These are phyloP conservation scores for Artemia franciscana DNA, from an alignment of 1,140 invertebrate species.

Conservation along the genomic window DNA sequence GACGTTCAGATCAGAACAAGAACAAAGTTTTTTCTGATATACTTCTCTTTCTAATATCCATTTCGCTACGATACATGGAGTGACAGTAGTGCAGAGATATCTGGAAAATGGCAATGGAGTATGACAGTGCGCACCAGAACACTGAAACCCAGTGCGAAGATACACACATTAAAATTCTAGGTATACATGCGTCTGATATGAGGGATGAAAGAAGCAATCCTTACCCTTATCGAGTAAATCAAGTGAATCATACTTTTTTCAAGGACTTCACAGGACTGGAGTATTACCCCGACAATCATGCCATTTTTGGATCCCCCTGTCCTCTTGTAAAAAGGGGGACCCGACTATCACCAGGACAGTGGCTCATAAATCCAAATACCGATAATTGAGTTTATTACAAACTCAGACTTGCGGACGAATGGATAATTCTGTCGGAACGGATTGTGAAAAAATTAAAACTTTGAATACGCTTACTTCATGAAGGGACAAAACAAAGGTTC, in stretches of 20 bases:
- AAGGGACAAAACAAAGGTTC: too few species aligned
- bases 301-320: too few species aligned
- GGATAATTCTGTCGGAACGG: background rate
- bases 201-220: background rate
- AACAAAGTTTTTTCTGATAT: constrained; percentile 17
- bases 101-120: constrained; percentile 20
- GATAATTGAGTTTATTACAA: background rate
- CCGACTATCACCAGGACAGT: background rate
- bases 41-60: too few species aligned
- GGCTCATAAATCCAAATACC: background rate
- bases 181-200: background rate
- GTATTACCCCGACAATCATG: background rate
- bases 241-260: background rate
- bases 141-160: constrained; percentile 11
- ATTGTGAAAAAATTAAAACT: background rate
- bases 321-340: background rate
- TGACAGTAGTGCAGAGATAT: constrained; percentile 18
- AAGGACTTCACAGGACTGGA: background rate
- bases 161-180: background rate
- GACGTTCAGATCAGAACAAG: constrained; percentile 18
- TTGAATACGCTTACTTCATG: background rate
- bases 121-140: constrained; percentile 16
- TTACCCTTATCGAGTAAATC: background rate
- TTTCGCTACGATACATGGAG: constrained; percentile 10
- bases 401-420: background rate